Percentiles rank a stretch among this genome's conserved stretches.
These are phyloP conservation scores for Ondatra zibethicus DNA, from an alignment of 2,113 vertebrate species.

Conservation along the genomic window DNA sequence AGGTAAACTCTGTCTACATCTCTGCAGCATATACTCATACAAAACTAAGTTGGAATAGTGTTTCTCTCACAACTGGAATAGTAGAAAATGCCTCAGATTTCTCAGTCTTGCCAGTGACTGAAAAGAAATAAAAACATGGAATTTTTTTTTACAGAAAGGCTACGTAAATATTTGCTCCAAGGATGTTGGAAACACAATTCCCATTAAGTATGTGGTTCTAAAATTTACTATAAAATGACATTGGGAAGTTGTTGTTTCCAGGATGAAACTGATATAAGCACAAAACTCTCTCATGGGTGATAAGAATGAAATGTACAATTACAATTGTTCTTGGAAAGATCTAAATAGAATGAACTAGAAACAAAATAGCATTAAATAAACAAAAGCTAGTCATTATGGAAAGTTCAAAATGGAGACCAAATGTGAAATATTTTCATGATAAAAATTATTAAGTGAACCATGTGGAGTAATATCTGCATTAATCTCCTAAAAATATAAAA, in stretches of 20 bases:
- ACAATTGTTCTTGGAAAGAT: not conserved
- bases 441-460: not conserved
- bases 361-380: not conserved
- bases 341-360: not conserved
- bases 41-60: not conserved
- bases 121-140: not conserved
- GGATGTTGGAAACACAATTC: rapidly evolving
- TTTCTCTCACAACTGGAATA: not conserved
- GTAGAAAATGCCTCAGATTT: not conserved
- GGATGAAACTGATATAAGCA: not conserved
- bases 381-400: not conserved
- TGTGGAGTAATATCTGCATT: not conserved
- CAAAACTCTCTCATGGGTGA: not conserved
- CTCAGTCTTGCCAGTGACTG: not conserved
- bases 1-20: not conserved
- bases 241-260: not conserved
- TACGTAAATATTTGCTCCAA: not conserved
- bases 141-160: not conserved
- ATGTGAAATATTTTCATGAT: not conserved
- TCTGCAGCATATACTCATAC: rapidly evolving
- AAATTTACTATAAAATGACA: not conserved
- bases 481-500: not conserved
- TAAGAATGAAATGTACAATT: not conserved
- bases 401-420: not conserved
- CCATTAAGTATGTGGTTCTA: not conserved